Base-by-base conservation (phyloP, 2,113 vertebrate genomes). In the Ochotona curzoniae region DNA sequence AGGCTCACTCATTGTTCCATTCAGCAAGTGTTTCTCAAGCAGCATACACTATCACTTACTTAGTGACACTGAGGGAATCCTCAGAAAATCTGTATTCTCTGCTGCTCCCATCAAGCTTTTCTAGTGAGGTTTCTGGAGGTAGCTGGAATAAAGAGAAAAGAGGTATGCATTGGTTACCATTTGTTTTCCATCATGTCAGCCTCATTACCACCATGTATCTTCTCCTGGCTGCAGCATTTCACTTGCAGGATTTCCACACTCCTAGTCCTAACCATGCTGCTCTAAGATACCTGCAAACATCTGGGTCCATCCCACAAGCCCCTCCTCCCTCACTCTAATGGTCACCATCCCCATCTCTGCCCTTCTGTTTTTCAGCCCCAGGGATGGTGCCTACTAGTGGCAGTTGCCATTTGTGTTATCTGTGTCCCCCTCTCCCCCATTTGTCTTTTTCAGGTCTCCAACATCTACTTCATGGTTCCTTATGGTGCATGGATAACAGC, bases 11-110 rank as follows among this genome's bases (percentile, higher is more conserved):
- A 23, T 30, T 91, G 26, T 91, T 74, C 69, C 18, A 35, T 80
- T 73, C 6, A 81, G 63, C 73, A 74, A 85, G 76, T 57, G 13
- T 79, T 95, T 84, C 83, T 73, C 63, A 85, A 61, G 38, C 9
- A 54, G 38, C 9, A 47, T 23, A 26, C 70, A 18, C 20, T 35
- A 1, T 35, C 28, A 57, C 44, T 60, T 54, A 13, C 70, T 69
- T 66, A 47, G 32, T 6, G 49, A 83, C 21, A 17, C 8, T 30
- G 6, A 49, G 25, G 21, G 49, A 64, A 79, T 28, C 25, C 35
- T 79, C 32, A 30, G 35, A 44, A 93, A 88, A 49, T 14, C 2
- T 13, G 13, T 25, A 18, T 28, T 82, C n/a, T 63, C 35, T 28
- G 81, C 25, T 63, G 47, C 35, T 49, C 25, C 73, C 51, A 2